phyloP scores from a whole-genome alignment of 2,113 vertebrate genomes.

The Dolichallabes microphthalmus region DNA sequence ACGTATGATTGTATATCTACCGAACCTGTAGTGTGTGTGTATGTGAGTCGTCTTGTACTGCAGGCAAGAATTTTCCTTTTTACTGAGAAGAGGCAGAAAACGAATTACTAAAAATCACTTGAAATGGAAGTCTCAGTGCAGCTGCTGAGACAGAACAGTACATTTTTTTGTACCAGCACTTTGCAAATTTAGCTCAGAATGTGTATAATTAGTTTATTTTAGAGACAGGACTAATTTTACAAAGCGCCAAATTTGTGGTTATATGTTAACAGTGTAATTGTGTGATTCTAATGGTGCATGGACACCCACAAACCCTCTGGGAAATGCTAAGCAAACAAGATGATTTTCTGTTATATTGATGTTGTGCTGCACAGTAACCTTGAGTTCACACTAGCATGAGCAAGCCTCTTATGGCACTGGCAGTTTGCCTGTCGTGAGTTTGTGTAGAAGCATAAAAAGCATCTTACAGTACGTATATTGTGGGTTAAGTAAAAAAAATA shows the following conservation, averaged over 20 bases:
- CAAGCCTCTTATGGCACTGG: not conserved
- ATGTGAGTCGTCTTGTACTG: not conserved
- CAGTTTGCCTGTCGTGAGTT: not conserved
- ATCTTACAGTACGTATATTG: not conserved
- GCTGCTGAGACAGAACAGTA: not conserved
- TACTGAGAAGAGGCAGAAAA: not conserved
- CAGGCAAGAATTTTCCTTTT: not conserved
- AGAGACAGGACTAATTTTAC: constrained; percentile 8
- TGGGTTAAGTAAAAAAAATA: not conserved
- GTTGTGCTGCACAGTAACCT: not conserved
- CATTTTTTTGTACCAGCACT: not conserved
- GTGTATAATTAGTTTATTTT: constrained; percentile 4
- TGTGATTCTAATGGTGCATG: not conserved
- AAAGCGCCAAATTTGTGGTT: not conserved
- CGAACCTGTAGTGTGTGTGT: not conserved
- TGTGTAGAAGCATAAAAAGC: not conserved
- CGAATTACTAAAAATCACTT: not conserved
- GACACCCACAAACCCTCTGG: constrained; percentile 6
- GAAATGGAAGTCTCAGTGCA: not conserved
- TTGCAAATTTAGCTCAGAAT: constrained; percentile 3
- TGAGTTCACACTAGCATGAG: not conserved
- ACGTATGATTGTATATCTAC: not conserved
- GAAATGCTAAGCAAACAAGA: not conserved
- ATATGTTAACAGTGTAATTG: constrained; percentile 2
- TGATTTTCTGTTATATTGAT: not conserved